A percentile compares a stretch with the other conserved stretches of the same genome.
Evolutionary conservation across 2,113 vertebrate species (phyloP).

Genomic region (Myotis yumanensis): DNA sequence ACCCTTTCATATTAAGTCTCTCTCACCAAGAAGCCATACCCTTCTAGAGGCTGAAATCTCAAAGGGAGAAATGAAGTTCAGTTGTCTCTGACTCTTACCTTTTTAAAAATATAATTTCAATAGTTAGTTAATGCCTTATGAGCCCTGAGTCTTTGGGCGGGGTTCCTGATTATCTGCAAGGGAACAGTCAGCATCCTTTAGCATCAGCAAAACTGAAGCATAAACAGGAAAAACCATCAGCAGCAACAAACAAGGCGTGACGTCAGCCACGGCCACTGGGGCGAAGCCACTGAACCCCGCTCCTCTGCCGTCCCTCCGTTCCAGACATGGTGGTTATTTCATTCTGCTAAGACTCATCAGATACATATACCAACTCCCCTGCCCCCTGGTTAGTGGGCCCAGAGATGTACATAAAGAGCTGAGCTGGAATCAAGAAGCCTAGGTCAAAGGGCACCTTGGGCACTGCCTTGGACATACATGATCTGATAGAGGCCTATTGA

Average conservation of each 20-base stretch:
- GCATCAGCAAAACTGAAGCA: background rate
- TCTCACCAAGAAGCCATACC: background rate
- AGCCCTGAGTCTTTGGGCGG: background rate
- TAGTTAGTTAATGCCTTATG: background rate
- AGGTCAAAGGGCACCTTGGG: background rate
- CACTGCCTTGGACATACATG: background rate
- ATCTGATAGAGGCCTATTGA: background rate
- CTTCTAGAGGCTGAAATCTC: background rate
- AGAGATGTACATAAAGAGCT: background rate
- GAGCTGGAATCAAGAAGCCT: background rate
- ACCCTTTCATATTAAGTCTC: background rate
- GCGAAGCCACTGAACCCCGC: background rate
- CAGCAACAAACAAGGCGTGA: background rate
- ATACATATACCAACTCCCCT: background rate
- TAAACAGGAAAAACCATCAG: background rate
- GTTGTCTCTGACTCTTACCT: background rate
- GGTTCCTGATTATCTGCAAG: background rate
- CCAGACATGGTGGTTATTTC: background rate
- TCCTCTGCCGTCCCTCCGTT: background rate
- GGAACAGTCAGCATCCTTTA: background rate
- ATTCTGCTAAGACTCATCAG: background rate
- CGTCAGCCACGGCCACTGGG: fast-evolving
- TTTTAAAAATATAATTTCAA: background rate
- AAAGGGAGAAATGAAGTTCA: background rate
- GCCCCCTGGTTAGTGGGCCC: background rate